Percentiles rank a stretch among this genome's conserved stretches.
phyloP scores from a whole-genome alignment of 2,888 invertebrate genomes.

The Bombyx huttoni region DNA sequence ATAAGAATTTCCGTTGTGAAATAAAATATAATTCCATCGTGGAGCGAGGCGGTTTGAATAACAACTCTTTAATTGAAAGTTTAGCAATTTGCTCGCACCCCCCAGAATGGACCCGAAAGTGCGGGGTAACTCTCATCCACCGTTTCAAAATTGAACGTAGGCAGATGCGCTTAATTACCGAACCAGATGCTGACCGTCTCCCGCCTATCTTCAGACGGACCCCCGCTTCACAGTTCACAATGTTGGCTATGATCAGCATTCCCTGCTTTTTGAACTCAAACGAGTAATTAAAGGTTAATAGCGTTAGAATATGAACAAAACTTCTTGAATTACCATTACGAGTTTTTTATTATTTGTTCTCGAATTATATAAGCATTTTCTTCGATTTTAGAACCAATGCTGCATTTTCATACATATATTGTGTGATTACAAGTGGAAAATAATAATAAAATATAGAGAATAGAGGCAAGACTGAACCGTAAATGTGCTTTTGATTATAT shows the following conservation, averaged over 20 bases:
- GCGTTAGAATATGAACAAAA: too few relatives aligned
- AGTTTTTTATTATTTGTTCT: too few relatives aligned
- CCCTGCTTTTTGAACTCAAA: background rate
- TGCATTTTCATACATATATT: too few relatives aligned
- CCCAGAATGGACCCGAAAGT: conserved; percentile 64
- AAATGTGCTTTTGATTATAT: too few relatives aligned
- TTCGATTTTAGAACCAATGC: too few relatives aligned
- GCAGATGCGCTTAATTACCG: conserved; percentile 72
- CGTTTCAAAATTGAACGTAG: conserved; percentile 70
- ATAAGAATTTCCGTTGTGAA: conserved; percentile 51
- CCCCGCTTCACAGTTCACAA: conserved; percentile 34
- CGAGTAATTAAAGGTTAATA: too few relatives aligned
- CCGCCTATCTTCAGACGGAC: conserved; percentile 60
- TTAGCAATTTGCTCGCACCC: conserved; percentile 71
- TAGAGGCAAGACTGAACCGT: too few relatives aligned
- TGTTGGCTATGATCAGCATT: conserved; percentile 4
- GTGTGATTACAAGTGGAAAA: too few relatives aligned
- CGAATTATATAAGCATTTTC: too few relatives aligned
- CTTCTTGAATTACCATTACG: too few relatives aligned
- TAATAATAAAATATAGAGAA: too few relatives aligned
- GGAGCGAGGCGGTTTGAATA: conserved; percentile 64
- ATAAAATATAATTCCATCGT: conserved; percentile 65
- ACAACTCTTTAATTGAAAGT: conserved; percentile 74
- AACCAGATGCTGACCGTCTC: conserved; percentile 55
- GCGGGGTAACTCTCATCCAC: conserved; percentile 62